Base-by-base conservation (phyloP, 2,113 vertebrate species). In the Sinocyclocheilus grahami region DNA sequence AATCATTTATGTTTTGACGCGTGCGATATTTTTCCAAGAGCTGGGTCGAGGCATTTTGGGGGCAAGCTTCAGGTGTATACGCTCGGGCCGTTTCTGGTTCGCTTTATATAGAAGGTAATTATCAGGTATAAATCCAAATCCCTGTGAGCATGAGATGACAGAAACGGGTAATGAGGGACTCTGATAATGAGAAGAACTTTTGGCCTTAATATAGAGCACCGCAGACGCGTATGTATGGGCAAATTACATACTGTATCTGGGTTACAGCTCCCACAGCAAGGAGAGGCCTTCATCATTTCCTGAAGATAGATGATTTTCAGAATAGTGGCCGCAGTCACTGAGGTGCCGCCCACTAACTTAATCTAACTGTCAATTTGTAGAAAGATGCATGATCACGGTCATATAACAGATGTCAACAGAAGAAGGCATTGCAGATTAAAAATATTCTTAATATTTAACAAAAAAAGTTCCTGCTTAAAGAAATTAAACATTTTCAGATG, bases 401-500 rank as follows among this genome's bases (percentile, higher is more conserved):
- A 20, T 9, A 33, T 11, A 22, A 62, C 7, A 1, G n/a, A 62
- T 39, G 33, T 12, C 58, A 27, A 27, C 11, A 33, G 37, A 80
- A 33, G 37, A 80, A 78, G 30, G 20, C 53, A 75, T 12, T 76
- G 10, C 39, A 48, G 42, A n/a, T 75, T 33, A 39, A 71, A 69
- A n/a, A 24, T 63, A n/a, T 5, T 22, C 60, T 22, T 62, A 53
- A 16, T 14, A 16, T 53, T 16, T 53, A 16, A 53, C 51, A 60
- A 22, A 60, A 55, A 60, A 65, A 6, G 13, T 13, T 14, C 27
- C 63, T n/a, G n/a, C n/a, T n/a, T n/a, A 92, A 89, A 86, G 83
- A 86, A 89, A 90, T 90, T 91, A 92, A 92, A 91, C 89, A 87
- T 89, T 91, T 91, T 91, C 92, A 93, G 90, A 92, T 93, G 91